Conservation (phyloP, 64 coral and sea anemone species). For the Catalaphyllia jardinei region DNA sequence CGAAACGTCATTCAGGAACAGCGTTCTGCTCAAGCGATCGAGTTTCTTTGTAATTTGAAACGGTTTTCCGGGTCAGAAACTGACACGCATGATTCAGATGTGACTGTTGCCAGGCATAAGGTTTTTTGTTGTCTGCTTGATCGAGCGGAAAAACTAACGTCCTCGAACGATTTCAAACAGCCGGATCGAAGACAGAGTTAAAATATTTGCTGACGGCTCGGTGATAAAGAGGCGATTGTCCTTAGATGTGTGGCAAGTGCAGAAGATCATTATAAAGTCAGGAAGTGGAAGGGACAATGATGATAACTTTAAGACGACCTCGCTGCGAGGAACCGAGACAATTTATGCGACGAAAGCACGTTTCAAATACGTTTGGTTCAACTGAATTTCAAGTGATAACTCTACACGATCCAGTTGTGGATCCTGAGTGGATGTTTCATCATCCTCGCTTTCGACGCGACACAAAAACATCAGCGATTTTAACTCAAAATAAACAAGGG, state of each 20-base stretch:
- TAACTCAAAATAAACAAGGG: background rate
- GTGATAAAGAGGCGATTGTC: background rate
- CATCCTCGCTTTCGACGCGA: constrained; percentile 24
- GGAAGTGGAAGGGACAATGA: background rate
- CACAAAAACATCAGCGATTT: background rate
- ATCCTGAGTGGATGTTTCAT: constrained; percentile 27
- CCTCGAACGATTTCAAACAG: background rate
- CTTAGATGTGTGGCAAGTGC: background rate
- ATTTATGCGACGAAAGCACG: constrained; percentile 1
- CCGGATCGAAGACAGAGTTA: background rate
- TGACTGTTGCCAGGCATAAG: constrained; percentile 30
- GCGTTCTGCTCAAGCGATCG: background rate
- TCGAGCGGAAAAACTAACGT: background rate
- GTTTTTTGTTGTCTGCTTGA: background rate
- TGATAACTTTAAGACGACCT: constrained; percentile 22
- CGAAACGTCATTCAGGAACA: background rate
- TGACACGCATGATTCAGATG: background rate
- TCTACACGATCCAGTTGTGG: constrained; percentile 13
- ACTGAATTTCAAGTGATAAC: constrained; percentile 45
- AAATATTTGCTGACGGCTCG: background rate
- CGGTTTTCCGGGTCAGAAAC: background rate
- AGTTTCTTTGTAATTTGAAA: constrained; percentile 13
- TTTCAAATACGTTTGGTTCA: background rate
- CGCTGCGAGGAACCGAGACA: background rate
- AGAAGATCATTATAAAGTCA: no score